Conservation (phyloP, 2,888 invertebrate species). For the Drosophila infuscata region DNA sequence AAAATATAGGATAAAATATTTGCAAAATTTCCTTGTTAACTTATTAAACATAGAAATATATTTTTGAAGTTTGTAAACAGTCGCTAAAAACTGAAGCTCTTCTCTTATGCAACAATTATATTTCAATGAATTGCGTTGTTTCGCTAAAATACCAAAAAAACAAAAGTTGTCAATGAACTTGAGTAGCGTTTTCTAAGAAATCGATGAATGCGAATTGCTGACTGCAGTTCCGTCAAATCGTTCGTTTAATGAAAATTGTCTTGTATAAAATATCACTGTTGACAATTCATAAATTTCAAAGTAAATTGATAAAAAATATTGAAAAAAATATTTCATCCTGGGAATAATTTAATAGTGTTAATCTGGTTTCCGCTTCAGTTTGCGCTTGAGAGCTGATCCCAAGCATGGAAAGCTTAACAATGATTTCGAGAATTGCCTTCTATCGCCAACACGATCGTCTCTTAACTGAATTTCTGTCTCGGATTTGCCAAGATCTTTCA, state of each 20-base stretch:
- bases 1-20: constrained; percentile 26
- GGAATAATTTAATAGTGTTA: background rate
- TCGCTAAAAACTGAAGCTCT: background rate
- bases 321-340: background rate
- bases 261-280: background rate
- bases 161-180: constrained; percentile 75
- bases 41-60: background rate
- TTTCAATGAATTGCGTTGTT: constrained; percentile 16
- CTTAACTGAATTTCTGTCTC: background rate
- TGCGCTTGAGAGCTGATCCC: constrained; percentile 35
- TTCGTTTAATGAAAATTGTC: background rate
- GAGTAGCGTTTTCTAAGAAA: constrained; percentile 53
- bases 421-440: constrained; percentile 5
- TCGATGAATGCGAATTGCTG: constrained; percentile 55
- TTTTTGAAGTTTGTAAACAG: background rate
- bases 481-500: background rate
- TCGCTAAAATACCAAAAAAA: background rate
- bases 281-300: background rate
- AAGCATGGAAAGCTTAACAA: constrained; percentile 31
- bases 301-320: background rate
- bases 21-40: constrained; percentile 9
- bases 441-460: constrained; percentile 4
- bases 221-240: constrained; percentile 60
- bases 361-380: background rate
- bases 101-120: constrained; percentile 1